Evolutionary conservation across 2,797 vertebrate genomes (phyloP), one percentile per base, ranked within the genome.

Genomic region (Cirrhinus mrigala): DNA sequence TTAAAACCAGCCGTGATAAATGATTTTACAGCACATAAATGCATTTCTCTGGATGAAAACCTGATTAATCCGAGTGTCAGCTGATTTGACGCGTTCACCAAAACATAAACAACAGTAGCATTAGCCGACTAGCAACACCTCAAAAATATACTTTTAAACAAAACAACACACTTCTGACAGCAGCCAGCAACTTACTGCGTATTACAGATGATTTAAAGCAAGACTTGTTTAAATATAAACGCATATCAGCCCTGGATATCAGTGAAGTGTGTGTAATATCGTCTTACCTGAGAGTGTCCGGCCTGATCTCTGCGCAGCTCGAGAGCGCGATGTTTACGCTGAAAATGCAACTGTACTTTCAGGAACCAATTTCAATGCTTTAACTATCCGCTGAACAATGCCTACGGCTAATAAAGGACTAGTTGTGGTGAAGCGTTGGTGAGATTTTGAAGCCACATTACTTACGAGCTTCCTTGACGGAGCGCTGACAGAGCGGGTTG

Each of bases 31-130:
- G 50, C 5, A 29, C 6, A 20, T 29, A 18, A 22, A 20, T 14
- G 37, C 3, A 29, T 62, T 40, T 15, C 4, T 1, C n/a, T 48
- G 44, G 9, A 24, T 18, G 16, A 27, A 27, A 69, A 12, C 1
- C 9, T 6, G 40, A 24, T 22, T 68, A 52, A 22, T 22, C 15
- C 24, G 4, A 18, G 15, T 24, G 71, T 68, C 70, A 76, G 68
- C 46, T 66, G 29, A 37, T 62, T 16, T 80, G 78, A 80, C 78
- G 62, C 62, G 20, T 52, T 52, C 62, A 80, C 46, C 46, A 80
- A 80, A 80, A 80, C 78, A 80, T 80, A 80, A 80, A 80, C 78
- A 80, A 77, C 76, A 56, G 12, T 80, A 80, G 78, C 78, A 80
- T 80, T 80, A 80, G 78, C 78, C 44, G 78, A 50, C 7, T 68